Percentiles rank a stretch among this genome's conserved stretches.
Evolutionary conservation across 2,888 invertebrate genomes (phyloP).

Genomic region (Cephus runcator): DNA sequence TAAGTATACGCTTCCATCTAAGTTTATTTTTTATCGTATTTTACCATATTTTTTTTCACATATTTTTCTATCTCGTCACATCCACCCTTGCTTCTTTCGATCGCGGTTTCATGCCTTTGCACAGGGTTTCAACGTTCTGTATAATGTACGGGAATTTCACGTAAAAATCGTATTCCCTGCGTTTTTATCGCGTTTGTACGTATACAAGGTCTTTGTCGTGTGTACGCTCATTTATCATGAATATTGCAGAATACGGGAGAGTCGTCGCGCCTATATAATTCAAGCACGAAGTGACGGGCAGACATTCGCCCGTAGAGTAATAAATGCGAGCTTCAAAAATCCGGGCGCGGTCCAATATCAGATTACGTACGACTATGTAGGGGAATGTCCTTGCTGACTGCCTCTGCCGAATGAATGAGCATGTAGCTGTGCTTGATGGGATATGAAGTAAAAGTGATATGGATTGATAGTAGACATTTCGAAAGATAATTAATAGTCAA

Average conservation of each 20-base stretch:
- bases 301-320: conserved; percentile 15
- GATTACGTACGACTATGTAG: not conserved
- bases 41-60: no score
- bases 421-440: not conserved
- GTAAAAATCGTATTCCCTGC: conserved; percentile 16
- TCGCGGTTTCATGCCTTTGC: not conserved
- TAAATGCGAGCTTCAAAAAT: not conserved
- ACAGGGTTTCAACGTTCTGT: not conserved
- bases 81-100: not conserved
- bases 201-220: conserved; percentile 19
- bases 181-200: not conserved
- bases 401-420: not conserved
- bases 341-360: not conserved
- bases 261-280: conserved; percentile 8
- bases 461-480: not conserved
- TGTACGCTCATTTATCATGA: conserved; percentile 39
- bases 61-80: not conserved
- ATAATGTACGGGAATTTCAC: conserved; percentile 14
- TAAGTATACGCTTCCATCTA: not conserved
- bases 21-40: not conserved
- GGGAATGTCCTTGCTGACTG: not conserved
- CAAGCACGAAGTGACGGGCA: conserved; percentile 23
- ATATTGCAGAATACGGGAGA: conserved; percentile 34
- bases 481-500: not conserved
- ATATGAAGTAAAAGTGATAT: not conserved